Conservation (phyloP, 2,797 vertebrate genomes). For the Nasua narica region DNA sequence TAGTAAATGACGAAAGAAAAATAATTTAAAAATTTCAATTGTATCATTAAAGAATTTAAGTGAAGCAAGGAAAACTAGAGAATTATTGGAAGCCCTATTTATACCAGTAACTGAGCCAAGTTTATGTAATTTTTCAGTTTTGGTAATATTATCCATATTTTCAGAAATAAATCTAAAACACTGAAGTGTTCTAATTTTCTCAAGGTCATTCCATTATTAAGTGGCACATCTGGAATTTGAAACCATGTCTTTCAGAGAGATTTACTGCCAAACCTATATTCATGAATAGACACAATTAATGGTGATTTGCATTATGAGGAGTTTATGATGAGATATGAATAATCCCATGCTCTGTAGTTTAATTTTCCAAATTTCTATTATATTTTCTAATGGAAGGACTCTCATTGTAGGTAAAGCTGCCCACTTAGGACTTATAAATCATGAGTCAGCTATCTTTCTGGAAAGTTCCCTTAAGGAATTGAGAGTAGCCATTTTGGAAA, state of each 20-base stretch:
- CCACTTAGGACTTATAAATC: not conserved
- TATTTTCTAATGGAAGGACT: not conserved
- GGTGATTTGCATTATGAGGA: not conserved
- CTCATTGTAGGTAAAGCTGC: not conserved
- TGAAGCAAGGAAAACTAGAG: not conserved
- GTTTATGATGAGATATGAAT: not conserved
- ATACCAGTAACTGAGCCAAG: not conserved
- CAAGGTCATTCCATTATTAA: not conserved
- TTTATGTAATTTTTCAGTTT: not conserved
- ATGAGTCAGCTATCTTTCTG: not conserved
- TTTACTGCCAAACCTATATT: not conserved
- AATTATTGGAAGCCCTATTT: not conserved
- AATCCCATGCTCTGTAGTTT: not conserved
- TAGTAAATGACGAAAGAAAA: conserved; percentile 27
- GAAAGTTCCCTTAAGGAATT: not conserved
- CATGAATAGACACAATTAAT: not conserved
- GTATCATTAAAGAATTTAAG: not conserved
- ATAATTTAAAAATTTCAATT: not conserved
- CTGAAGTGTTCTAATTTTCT: not conserved
- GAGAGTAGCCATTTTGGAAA: not conserved
- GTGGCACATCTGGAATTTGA: not conserved
- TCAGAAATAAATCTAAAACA: not conserved
- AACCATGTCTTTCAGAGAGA: not conserved
- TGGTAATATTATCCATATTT: not conserved
- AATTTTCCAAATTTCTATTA: not conserved